Base-by-base conservation (phyloP, 2,113 vertebrate species). In the Pluvialis apricaria region DNA sequence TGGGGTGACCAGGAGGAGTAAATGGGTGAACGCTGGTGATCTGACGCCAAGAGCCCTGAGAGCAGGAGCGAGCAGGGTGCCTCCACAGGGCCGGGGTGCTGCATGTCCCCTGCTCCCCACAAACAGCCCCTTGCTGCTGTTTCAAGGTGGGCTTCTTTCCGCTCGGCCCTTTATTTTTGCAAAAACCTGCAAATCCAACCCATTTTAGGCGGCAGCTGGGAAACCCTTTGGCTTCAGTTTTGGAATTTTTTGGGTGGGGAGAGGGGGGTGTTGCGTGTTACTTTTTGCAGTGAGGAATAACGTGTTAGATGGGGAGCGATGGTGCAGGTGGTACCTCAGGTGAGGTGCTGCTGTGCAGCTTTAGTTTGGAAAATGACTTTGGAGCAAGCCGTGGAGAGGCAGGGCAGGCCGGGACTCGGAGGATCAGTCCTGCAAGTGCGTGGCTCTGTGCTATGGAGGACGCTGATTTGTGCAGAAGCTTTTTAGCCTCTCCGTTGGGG, bases 231-330 rank as follows among this genome's bases (percentile, higher is more conserved):
- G 49, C 68, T 72, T 88, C 26, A 21, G 26, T 51, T 79, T 55
- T 61, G 49, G 54, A 78, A 22, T 78, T 84, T 82, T 83, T 66
- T 29, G 70, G 19, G 17, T 82, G 70, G 19, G 32, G 52, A 87
- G 42, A 73, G 58, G 29, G n/a, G 32, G 83, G 20, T 38, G 45
- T 89, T 94, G 22, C 54, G 94, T 75, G 13, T 73, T 95, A 73
- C 19, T 84, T 54, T 61, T 38, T 86, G 77, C 38, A 22, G 86
- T 40, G 36, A 60, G 64, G 58, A 61, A 17, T 13, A 45, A 17
- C 0, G 0, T 49, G 55, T 80, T 85, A 42, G 51, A 9, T 14
- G 45, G 45, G 61, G 72, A 66, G 31, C 3, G 3, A 10, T 40
- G 34, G 24, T 84, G 84, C 45, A 25, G 81, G 34, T 75, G 84